Base-by-base conservation (phyloP, 2,888 invertebrate species). In the Tuberolachnus salignus region DNA sequence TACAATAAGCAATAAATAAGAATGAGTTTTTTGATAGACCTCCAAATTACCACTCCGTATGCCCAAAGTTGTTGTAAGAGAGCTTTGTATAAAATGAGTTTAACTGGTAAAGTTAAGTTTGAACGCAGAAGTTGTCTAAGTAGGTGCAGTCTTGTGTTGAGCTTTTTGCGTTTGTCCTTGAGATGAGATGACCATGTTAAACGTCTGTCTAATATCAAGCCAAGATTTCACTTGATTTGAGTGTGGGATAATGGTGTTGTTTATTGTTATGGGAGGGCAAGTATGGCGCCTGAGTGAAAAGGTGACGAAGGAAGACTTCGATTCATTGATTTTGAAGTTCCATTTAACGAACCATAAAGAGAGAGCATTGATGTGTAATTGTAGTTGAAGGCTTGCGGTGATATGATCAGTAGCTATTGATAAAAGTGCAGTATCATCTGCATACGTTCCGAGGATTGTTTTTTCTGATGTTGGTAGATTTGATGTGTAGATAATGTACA, bases 191-290 rank as follows among this genome's bases (percentile, higher is more conserved):
- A 80, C 82, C 81, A 83, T 55, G 74, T 80, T 13, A 44, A n/a
- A 6, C 4, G 72, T 44, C 80, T 63, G 66, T 83, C 82, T 8
- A 83, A 80, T 51, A 82, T 81, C 21, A 83, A 81, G 19, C 82
- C 83, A 1, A 83, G 82, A 72, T 82, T 83, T 82, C 82, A 83
- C 34, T 74, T 70, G 51, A 53, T 82, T 81, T 19, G 26, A 59
- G 26, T 64, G 63, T 21, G 83, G 82, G 1, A 83, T 69, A 13
- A 59, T 16, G 16, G 1, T 23, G n/a, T 55, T 23, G n/a, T 75
- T 57, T 14, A 75, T 46, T 49, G 16, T 21, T 46, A 80, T 53
- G 10, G 78, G 67, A 23, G 83, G 81, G 80, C 82, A 82, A 13
- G 80, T 81, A 61, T 73, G 80, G 81, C 67, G 81, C 46, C 82